Evolutionary conservation across 2,888 invertebrate genomes (phyloP), one percentile per base, ranked within the genome.

Genomic region (Scaptomyza cyrtandrae): DNA sequence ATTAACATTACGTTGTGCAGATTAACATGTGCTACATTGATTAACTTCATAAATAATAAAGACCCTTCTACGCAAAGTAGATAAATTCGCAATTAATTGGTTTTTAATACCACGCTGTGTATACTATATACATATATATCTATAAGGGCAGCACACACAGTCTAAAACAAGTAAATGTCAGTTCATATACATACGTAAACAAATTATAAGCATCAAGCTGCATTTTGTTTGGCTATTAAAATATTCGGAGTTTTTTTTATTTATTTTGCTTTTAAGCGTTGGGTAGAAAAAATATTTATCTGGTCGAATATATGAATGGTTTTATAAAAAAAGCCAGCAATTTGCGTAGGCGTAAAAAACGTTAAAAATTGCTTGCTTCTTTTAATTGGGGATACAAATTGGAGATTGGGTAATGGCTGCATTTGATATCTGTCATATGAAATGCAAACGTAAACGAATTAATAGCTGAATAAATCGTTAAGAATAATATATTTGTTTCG

Each of bases 351-450:
- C 11, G 50, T n/a, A 41, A 7, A 62, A 57, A 39, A 50, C 41
- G 24, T 56, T 35, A 13, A 39, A 50, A 50, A 49, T 29, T 29
- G 29, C 29, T 29, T 33, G 33, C 33, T 49, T 19, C 33, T 49
- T 19, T 45, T 39, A 54, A 35, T 58, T 55, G 52, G 14, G 19
- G 14, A 14, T 16, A 43, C 19, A 49, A 49, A 44, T 39, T 46
- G 58, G 27, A 31, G 50, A 10, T 31, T 52, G 37, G 19, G 13
- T 14, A 58, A 16, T 43, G 44, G 46, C 50, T 65, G 49, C 59
- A 57, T 59, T 76, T 56, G 44, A 72, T 72, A 50, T 37, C 41
- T 76, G 56, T 53, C 59, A 56, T 37, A 56, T 57, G 39, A 62
- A 63, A 44, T 60, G 45, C 49, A 56, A 59, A 39, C 41, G 19